A percentile compares a stretch with the other conserved stretches of the same genome.
Evolutionary conservation across 92 coral and sea anemone genomes (phyloP).

Genomic region (Palythoa caribaeorum): DNA sequence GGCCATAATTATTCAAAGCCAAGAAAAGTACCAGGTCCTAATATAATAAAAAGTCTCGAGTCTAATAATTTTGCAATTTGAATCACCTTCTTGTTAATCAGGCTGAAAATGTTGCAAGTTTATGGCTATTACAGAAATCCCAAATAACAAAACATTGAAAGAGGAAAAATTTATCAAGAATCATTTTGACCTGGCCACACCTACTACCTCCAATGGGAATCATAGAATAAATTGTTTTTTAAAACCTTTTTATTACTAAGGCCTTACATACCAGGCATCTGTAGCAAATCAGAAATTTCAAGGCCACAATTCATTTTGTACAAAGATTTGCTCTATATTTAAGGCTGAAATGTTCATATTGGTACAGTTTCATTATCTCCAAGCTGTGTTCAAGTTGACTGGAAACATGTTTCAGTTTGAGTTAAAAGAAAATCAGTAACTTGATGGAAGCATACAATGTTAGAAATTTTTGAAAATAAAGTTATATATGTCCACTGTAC

Average conservation of each 20-base stretch:
- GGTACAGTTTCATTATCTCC: slow-evolving; percentile 9
- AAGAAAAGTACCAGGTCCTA: slow-evolving; percentile 9
- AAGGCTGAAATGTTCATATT: slow-evolving; percentile 3
- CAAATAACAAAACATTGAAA: slow-evolving; percentile 8
- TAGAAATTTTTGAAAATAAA: background rate
- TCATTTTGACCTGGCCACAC: slow-evolving; percentile 7
- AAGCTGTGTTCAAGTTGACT: background rate
- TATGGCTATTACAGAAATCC: slow-evolving; percentile 8
- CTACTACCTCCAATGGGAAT: background rate
- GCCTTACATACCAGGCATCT: slow-evolving; percentile 1
- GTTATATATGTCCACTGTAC: slow-evolving; percentile 1
- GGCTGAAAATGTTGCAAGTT: slow-evolving; percentile 13
- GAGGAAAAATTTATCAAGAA: background rate
- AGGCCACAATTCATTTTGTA: slow-evolving; percentile 1
- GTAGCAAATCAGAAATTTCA: slow-evolving; percentile 4
- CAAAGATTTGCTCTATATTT: background rate
- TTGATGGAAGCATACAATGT: slow-evolving; percentile 5
- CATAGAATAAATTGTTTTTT: slow-evolving; percentile 1
- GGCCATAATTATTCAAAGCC: slow-evolving; percentile 3
- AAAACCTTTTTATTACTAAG: background rate
- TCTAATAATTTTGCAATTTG: slow-evolving; percentile 5
- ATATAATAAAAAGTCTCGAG: slow-evolving; percentile 3
- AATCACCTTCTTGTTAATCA: background rate
- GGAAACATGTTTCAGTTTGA: slow-evolving; percentile 8
- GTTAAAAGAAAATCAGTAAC: slow-evolving; percentile 6